Conservation (phyloP, 2,113 vertebrate genomes). For the Chaetorhynchus papuensis region DNA sequence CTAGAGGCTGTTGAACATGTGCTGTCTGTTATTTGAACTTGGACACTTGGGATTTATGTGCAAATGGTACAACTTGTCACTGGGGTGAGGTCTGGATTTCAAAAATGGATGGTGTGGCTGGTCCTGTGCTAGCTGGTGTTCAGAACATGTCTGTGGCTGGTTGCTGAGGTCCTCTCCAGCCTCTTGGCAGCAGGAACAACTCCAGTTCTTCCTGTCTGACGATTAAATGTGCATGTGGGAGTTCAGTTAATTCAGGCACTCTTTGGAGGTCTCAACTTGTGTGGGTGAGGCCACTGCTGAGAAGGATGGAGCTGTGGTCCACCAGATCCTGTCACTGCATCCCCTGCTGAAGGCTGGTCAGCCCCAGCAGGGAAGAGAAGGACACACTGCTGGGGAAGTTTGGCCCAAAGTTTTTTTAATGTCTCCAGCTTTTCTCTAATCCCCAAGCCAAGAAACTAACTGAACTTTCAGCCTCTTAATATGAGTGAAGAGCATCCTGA, state of each 20-base stretch:
- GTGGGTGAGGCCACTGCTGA: not conserved
- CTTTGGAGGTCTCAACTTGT: not conserved
- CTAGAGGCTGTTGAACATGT: not conserved
- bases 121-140: not conserved
- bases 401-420: not conserved
- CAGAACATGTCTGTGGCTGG: not conserved
- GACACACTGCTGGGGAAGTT: not conserved
- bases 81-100: not conserved
- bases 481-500: slow-evolving; percentile 37
- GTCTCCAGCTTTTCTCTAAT: slow-evolving; percentile 19
- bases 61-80: not conserved
- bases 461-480: slow-evolving; percentile 33
- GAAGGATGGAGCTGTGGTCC: not conserved
- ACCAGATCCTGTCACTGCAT: not conserved
- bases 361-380: not conserved
- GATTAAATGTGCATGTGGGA: not conserved
- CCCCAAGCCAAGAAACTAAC: not conserved
- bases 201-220: not conserved
- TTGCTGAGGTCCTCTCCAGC: not conserved
- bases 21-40: not conserved
- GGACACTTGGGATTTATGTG: not conserved
- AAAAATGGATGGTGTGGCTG: not conserved
- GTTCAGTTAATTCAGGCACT: not conserved
- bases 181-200: not conserved
- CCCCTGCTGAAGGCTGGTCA: not conserved